Percentiles rank a stretch among this genome's conserved stretches.
Conservation (phyloP, 2,797 vertebrate genomes). For the Netta rufina region DNA sequence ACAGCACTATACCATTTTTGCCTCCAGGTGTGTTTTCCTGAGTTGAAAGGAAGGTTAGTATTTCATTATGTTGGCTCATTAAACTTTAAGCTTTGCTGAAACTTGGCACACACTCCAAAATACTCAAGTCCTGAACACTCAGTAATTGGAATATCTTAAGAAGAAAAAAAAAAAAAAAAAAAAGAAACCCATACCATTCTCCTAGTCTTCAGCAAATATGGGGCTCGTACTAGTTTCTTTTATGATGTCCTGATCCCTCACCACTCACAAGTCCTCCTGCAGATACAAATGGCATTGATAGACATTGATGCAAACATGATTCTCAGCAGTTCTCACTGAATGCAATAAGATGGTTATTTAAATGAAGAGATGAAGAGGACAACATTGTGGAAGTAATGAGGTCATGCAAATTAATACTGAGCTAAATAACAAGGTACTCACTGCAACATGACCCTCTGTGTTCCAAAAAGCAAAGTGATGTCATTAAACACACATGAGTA, state of each 20-base stretch:
- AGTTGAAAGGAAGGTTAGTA: not conserved
- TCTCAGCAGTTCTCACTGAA: not conserved
- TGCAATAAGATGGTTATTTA: not conserved
- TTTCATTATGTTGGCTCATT: not conserved
- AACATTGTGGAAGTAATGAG: not conserved
- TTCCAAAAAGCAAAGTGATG: not conserved
- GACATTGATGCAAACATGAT: not conserved
- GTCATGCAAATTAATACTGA: not conserved
- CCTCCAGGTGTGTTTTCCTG: not conserved
- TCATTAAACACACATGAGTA: not conserved
- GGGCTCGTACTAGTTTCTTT: not conserved
- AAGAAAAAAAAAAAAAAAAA: not conserved
- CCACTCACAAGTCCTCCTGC: not conserved
- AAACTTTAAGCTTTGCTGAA: not conserved
- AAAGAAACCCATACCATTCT: not conserved
- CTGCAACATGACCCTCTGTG: too few species aligned
- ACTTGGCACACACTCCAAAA: not conserved
- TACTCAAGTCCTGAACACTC: not conserved
- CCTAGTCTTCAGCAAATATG: not conserved
- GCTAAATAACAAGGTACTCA: not conserved
- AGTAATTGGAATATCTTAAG: not conserved
- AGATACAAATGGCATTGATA: not conserved
- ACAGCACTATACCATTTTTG: not conserved
- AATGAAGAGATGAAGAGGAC: not conserved
- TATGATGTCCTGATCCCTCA: rapidly evolving